Evolutionary conservation across 2,113 vertebrate species (phyloP).

Genomic region (Embiotoca jacksoni): DNA sequence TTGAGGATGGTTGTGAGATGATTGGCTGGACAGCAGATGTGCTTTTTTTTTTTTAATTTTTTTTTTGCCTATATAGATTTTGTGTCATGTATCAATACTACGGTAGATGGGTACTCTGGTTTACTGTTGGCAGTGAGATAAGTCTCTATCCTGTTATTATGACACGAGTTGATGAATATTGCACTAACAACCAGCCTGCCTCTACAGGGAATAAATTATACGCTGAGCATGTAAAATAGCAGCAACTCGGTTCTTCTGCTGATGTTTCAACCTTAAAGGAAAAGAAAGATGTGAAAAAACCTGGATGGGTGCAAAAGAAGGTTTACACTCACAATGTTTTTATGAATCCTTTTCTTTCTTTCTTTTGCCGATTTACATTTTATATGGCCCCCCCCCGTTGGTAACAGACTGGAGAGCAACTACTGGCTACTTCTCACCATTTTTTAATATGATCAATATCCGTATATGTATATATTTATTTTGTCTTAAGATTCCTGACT

Average conservation of each 20-base stretch:
- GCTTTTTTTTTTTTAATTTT: conserved; percentile 16
- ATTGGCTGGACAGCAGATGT: neutral
- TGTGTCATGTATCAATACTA: conserved; percentile 34
- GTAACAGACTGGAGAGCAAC: too few relatives aligned
- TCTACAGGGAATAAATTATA: conserved; percentile 34
- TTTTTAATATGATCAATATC: too few relatives aligned
- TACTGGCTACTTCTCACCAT: too few relatives aligned
- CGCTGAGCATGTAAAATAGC: conserved; percentile 39
- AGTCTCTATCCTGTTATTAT: conserved; percentile 30
- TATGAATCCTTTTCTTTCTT: neutral
- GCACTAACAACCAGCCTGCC: conserved; percentile 26
- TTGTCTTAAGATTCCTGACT: too few relatives aligned
- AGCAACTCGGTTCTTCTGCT: conserved; percentile 17
- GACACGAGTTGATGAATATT: conserved; percentile 49
- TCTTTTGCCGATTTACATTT: too few relatives aligned
- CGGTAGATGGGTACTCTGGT: conserved; percentile 21
- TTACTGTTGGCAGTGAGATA: conserved; percentile 21
- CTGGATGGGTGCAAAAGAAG: conserved; percentile 5
- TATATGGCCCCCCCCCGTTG: too few relatives aligned
- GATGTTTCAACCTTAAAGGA: conserved; percentile 16
- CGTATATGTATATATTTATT: too few relatives aligned
- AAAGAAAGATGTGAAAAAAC: conserved; percentile 18
- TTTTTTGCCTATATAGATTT: conserved; percentile 26
- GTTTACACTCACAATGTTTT: neutral
- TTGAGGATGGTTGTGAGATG: neutral